Percentiles rank a stretch among this genome's conserved stretches.
Conservation (phyloP, 2,113 vertebrate species). For the Carassius gibelio region DNA sequence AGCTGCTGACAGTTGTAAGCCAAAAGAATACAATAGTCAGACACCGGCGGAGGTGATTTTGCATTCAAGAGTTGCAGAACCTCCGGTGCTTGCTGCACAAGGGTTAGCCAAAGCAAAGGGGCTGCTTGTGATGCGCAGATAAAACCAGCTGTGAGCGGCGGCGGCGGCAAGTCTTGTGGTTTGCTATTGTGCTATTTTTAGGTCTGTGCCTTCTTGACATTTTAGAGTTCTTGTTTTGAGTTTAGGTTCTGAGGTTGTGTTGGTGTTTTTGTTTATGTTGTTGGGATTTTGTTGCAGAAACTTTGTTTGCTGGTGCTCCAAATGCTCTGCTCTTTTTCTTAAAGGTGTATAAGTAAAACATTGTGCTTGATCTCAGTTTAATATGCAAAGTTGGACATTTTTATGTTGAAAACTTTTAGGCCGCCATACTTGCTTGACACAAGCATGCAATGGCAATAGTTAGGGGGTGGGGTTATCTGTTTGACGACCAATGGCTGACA, state of each 20-base stretch:
- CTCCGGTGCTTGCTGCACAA: constrained; percentile 19
- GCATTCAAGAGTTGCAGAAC: constrained; percentile 33
- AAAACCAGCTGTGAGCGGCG: constrained; percentile 35
- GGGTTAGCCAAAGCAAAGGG: constrained; percentile 49
- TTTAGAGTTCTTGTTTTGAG: constrained; percentile 33
- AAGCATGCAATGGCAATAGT: not conserved
- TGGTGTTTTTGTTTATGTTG: constrained; percentile 36
- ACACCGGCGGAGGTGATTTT: constrained; percentile 20
- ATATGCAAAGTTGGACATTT: not conserved
- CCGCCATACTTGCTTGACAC: not conserved
- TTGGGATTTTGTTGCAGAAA: constrained; percentile 56
- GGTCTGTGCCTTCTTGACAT: constrained; percentile 40
- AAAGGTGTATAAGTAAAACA: not conserved
- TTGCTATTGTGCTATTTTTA: constrained; percentile 46
- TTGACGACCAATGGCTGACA: too few relatives aligned
- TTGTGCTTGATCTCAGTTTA: not conserved
- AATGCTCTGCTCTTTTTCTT: constrained; percentile 25
- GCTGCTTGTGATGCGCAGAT: constrained; percentile 19
- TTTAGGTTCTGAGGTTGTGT: constrained; percentile 15
- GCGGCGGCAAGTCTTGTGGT: constrained; percentile 9
- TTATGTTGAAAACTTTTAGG: not conserved
- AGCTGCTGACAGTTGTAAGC: constrained; percentile 35
- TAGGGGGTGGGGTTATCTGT: not conserved
- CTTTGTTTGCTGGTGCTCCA: constrained; percentile 35
- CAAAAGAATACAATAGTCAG: constrained; percentile 29